Percentiles rank a stretch among this genome's conserved stretches.
Conservation (phyloP, 2,888 invertebrate species). For the Cantharis rustica region DNA sequence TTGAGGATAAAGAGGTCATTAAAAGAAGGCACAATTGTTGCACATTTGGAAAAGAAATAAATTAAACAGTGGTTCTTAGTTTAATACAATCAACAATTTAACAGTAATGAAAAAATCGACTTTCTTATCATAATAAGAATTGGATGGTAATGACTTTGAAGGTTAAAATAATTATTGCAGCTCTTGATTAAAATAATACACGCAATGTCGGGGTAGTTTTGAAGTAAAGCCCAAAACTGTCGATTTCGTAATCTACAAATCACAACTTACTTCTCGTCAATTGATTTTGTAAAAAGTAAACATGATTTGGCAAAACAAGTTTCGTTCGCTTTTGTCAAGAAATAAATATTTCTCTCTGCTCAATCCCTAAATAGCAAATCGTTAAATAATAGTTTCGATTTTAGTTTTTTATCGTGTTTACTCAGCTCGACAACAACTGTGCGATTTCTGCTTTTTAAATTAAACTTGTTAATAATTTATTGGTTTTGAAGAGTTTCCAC, state of each 20-base stretch:
- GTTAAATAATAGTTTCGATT: background rate
- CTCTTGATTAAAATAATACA: background rate
- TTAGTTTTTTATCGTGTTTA: background rate
- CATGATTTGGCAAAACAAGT: background rate
- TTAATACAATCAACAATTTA: too few species aligned
- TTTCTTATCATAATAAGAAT: too few species aligned
- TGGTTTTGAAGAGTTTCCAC: background rate
- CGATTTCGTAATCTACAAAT: background rate
- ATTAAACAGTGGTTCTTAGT: too few species aligned
- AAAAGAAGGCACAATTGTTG: too few species aligned
- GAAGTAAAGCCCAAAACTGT: background rate
- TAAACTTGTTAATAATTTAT: background rate
- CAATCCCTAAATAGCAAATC: background rate
- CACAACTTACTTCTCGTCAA: background rate
- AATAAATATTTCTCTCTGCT: background rate
- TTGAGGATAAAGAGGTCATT: too few species aligned
- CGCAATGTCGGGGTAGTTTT: background rate
- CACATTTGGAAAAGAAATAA: too few species aligned
- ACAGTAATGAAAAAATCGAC: too few species aligned
- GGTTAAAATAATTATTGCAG: background rate
- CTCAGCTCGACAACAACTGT: too few species aligned
- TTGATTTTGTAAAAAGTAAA: background rate
- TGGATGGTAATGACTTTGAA: background rate
- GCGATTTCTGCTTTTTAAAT: background rate
- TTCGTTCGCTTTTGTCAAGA: background rate